phyloP scores from a whole-genome alignment of 2,888 invertebrate species.

The Acleris holmiana region DNA sequence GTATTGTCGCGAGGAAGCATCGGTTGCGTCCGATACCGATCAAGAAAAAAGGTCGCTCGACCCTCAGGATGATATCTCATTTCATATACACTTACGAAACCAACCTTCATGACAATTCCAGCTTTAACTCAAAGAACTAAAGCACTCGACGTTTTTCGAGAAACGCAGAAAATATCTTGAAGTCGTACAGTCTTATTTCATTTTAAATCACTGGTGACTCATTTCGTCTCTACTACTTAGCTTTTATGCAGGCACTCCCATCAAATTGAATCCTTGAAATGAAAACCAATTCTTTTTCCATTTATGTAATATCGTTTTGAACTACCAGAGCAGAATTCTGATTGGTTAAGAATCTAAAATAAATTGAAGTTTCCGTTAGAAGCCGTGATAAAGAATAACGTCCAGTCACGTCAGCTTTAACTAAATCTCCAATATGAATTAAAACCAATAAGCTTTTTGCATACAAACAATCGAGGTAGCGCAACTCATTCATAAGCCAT shows the following conservation, averaged over 20 bases:
- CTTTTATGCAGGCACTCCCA: slow-evolving; percentile 59
- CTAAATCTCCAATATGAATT: slow-evolving; percentile 22
- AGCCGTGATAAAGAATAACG: background rate
- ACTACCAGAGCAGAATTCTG: slow-evolving; percentile 19
- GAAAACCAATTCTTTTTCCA: slow-evolving; percentile 39
- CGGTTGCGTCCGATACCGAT: slow-evolving; percentile 73
- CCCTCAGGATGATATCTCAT: slow-evolving; percentile 57
- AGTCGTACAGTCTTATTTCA: slow-evolving; percentile 59
- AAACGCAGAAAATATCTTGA: slow-evolving; percentile 45
- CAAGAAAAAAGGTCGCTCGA: slow-evolving; percentile 71
- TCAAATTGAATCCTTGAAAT: slow-evolving; percentile 52
- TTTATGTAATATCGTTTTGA: slow-evolving; percentile 29
- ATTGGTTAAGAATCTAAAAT: slow-evolving; percentile 45
- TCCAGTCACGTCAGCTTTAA: slow-evolving; percentile 39
- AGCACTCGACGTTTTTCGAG: slow-evolving; percentile 32
- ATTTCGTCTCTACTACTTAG: slow-evolving; percentile 60
- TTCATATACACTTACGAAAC: slow-evolving; percentile 40
- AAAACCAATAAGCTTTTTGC: slow-evolving; percentile 61
- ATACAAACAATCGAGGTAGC: slow-evolving; percentile 54
- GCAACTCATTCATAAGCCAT: slow-evolving; percentile 46
- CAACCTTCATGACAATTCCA: slow-evolving; percentile 45
- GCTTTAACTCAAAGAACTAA: slow-evolving; percentile 47
- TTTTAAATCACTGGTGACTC: slow-evolving; percentile 75
- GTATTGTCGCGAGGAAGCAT: slow-evolving; percentile 72
- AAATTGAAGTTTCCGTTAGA: slow-evolving; percentile 4